Evolutionary conservation across 2,797 vertebrate genomes (phyloP).

Genomic region (Heteromormyrus szaboi): DNA sequence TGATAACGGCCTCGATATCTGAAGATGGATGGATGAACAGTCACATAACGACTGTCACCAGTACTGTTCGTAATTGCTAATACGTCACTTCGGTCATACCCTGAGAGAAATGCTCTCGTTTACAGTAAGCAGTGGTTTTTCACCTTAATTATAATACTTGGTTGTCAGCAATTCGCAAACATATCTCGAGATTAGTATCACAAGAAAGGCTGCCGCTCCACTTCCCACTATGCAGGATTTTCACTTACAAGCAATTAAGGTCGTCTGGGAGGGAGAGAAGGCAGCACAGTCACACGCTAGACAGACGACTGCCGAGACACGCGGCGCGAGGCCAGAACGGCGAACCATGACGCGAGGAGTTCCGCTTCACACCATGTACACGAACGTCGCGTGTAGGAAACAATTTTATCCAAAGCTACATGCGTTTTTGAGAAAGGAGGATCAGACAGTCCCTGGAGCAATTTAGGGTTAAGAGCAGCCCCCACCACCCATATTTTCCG

Average conservation of each 20-base stretch:
- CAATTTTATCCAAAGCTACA: neutral
- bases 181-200: neutral
- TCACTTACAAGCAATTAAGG: constrained; percentile 8
- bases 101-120: neutral
- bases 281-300: neutral
- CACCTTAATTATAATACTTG: neutral
- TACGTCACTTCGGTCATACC: neutral
- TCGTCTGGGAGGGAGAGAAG: neutral
- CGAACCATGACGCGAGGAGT: neutral
- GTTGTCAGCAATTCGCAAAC: neutral
- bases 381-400: neutral
- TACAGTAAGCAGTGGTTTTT: neutral
- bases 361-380: neutral
- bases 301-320: neutral
- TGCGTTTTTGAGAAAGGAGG: neutral
- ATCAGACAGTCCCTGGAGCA: neutral
- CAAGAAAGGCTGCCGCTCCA: neutral
- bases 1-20: neutral
- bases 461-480: neutral
- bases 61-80: neutral
- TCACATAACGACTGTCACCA: neutral
- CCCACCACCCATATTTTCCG: neutral
- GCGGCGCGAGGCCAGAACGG: neutral
- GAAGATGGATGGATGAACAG: neutral
- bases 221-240: neutral